phyloP scores from a whole-genome alignment of 2,797 vertebrate genomes.

The Acipenser ruthenus region DNA sequence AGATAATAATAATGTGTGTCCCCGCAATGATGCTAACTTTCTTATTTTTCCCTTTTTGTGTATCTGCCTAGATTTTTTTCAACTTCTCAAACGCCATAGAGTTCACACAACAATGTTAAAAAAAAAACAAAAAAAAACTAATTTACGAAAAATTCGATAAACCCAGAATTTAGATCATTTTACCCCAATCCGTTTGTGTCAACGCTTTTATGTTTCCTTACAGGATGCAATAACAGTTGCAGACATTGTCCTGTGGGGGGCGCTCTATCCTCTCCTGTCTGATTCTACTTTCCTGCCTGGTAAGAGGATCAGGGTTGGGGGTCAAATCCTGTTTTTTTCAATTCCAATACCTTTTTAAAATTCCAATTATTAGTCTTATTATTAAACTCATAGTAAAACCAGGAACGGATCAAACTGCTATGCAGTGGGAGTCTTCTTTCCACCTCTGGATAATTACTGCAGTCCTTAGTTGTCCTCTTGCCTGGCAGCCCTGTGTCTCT shows the following conservation, averaged over 20 bases:
- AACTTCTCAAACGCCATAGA: too few species aligned
- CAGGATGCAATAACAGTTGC: slow-evolving; percentile 69
- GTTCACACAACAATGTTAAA: too few species aligned
- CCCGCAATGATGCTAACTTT: too few species aligned
- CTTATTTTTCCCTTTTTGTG: too few species aligned
- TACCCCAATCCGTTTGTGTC: neutral
- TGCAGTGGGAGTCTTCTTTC: neutral
- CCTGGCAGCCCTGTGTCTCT: neutral
- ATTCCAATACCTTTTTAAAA: neutral
- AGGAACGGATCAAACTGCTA: too few species aligned
- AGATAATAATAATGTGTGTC: too few species aligned
- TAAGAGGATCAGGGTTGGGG: slow-evolving; percentile 26
- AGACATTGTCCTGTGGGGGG: slow-evolving; percentile 79
- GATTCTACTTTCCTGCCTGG: slow-evolving; percentile 48
- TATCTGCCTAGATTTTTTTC: too few species aligned
- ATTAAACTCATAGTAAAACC: too few species aligned
- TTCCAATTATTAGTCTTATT: too few species aligned
- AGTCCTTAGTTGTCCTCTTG: neutral
- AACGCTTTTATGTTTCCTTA: neutral
- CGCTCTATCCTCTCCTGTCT: slow-evolving; percentile 66
- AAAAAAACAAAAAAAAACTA: too few species aligned
- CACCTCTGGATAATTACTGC: slow-evolving; percentile 7
- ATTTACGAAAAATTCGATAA: too few species aligned
- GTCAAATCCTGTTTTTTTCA: neutral
- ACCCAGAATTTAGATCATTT: neutral